These are phyloP conservation scores for Flexamia atlantica DNA, from an alignment of 2,888 invertebrate genomes.

Conservation along the genomic window DNA sequence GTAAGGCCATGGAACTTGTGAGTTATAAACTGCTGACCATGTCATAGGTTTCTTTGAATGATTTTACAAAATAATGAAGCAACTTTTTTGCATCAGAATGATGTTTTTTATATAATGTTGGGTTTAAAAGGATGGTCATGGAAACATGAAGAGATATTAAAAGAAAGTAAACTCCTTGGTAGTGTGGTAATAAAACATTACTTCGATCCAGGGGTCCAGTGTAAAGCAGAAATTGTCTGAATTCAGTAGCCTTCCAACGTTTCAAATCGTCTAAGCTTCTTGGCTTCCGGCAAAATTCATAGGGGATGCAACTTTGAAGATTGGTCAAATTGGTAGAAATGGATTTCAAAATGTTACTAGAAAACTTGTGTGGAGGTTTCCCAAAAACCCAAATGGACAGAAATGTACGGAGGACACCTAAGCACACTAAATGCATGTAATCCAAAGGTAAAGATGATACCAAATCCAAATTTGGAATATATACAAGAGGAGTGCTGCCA, in stretches of 20 bases:
- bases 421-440: slow-evolving; percentile 54
- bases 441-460: slow-evolving; percentile 33
- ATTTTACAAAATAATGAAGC: slow-evolving; percentile 9
- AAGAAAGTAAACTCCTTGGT: slow-evolving; percentile 5
- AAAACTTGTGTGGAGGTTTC: slow-evolving; percentile 22
- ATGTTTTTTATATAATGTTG: neutral
- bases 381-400: slow-evolving; percentile 45
- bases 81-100: slow-evolving; percentile 15
- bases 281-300: slow-evolving; percentile 40
- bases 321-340: slow-evolving; percentile 17
- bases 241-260: slow-evolving; percentile 57
- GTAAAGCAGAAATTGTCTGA: slow-evolving; percentile 50
- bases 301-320: slow-evolving; percentile 25
- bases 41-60: slow-evolving; percentile 35
- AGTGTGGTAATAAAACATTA: slow-evolving; percentile 27
- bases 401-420: slow-evolving; percentile 39
- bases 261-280: slow-evolving; percentile 24
- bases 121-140: slow-evolving; percentile 41
- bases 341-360: neutral
- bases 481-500: neutral
- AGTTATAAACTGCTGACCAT: slow-evolving; percentile 11
- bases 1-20: neutral
- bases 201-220: slow-evolving; percentile 19
- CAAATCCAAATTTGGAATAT: slow-evolving; percentile 36
- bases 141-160: slow-evolving; percentile 31